A percentile compares a stretch with the other conserved stretches of the same genome.
These are phyloP conservation scores for Apistogramma diplotaenia DNA, from an alignment of 2,113 vertebrate species.

Conservation along the genomic window DNA sequence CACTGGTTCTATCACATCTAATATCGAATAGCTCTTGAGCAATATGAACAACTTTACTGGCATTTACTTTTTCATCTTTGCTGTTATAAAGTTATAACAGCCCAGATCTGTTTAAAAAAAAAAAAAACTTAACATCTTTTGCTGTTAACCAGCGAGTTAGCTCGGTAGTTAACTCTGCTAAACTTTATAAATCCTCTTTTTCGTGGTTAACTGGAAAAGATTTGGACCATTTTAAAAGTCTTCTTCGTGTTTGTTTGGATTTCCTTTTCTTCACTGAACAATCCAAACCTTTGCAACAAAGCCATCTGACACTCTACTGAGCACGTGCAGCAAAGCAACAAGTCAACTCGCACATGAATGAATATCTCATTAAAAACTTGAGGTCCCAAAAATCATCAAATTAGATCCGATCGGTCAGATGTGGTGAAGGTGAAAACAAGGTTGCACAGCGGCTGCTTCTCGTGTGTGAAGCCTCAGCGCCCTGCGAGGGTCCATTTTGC, in stretches of 20 bases:
- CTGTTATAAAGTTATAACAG: too few species aligned
- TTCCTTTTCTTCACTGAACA: neutral
- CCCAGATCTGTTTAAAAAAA: too few species aligned
- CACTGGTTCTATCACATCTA: too few species aligned
- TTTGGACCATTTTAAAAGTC: neutral
- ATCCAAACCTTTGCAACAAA: neutral
- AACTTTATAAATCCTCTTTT: neutral
- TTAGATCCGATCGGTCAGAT: neutral
- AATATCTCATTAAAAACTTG: neutral
- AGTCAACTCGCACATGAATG: neutral
- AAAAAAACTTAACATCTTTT: neutral
- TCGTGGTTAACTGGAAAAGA: neutral
- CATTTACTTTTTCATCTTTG: too few species aligned
- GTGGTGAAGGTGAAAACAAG: slow-evolving; percentile 57
- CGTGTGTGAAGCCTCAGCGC: neutral
- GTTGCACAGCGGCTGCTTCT: slow-evolving; percentile 5
- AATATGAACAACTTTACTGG: too few species aligned
- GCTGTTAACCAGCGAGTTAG: neutral
- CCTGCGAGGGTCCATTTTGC: slow-evolving; percentile 27
- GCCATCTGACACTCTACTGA: neutral
- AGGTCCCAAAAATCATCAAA: neutral
- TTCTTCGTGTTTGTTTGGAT: neutral
- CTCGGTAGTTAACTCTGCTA: neutral
- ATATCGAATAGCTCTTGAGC: too few species aligned
- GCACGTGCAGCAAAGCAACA: slow-evolving; percentile 32